phyloP scores from a whole-genome alignment of 2,888 invertebrate species.

The Leucania comma region DNA sequence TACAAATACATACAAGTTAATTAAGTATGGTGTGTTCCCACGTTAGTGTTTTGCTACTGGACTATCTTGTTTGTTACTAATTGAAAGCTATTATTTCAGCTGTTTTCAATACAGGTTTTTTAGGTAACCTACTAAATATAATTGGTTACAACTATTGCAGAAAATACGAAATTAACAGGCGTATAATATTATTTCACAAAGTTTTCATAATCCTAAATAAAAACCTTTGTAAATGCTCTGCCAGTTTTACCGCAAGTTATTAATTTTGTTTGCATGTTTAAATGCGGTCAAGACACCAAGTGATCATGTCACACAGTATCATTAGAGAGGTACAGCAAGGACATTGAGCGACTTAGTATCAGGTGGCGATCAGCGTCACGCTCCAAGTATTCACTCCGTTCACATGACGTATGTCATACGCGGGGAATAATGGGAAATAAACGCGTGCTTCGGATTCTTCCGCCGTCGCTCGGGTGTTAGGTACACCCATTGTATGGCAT shows the following conservation, averaged over 20 bases:
- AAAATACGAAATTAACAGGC: background rate
- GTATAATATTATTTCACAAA: conserved; percentile 3
- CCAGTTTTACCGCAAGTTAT: conserved; percentile 1
- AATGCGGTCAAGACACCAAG: conserved; percentile 19
- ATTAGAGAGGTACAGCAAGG: conserved; percentile 79
- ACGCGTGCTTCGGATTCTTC: conserved; percentile 64
- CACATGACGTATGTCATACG: conserved; percentile 63
- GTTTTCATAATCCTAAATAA: conserved; percentile 1
- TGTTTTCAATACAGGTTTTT: background rate
- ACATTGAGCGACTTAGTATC: conserved; percentile 69
- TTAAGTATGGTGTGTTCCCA: conserved; percentile 34
- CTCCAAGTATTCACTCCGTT: conserved; percentile 72
- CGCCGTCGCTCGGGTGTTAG: conserved; percentile 48
- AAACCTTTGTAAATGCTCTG: background rate
- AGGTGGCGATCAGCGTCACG: conserved; percentile 77
- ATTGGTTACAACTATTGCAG: conserved; percentile 5
- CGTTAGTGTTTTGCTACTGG: conserved; percentile 2
- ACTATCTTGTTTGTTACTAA: background rate
- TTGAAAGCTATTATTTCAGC: background rate
- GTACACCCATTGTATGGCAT: conserved; percentile 59
- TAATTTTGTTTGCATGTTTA: conserved; percentile 25
- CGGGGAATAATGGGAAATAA: conserved; percentile 56
- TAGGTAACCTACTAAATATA: background rate
- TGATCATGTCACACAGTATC: conserved; percentile 36
- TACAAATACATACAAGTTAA: conserved; percentile 44